Evolutionary conservation across 2,888 invertebrate genomes (phyloP).

Genomic region (Odontocolon sp.): DNA sequence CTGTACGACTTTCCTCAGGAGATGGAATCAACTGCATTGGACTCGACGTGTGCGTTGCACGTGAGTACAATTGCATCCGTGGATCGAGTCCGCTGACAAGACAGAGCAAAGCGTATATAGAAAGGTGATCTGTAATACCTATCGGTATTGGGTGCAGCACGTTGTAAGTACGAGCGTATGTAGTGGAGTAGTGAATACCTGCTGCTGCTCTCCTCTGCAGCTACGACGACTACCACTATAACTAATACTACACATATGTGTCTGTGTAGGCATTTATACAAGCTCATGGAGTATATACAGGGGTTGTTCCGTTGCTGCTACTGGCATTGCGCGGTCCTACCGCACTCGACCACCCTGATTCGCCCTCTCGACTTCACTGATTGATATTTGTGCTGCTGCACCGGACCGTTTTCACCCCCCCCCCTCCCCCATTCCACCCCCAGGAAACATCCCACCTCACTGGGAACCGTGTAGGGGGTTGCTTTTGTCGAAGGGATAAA

Average conservation of each 20-base stretch:
- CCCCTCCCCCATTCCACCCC: constrained; percentile 39
- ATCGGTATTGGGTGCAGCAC: constrained; percentile 10
- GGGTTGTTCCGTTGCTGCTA: constrained; percentile 8
- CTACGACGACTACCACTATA: neutral
- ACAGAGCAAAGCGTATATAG: no score
- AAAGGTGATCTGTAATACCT: constrained; percentile 14
- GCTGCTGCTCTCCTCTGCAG: neutral
- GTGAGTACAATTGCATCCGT: neutral
- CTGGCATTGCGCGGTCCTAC: constrained; percentile 38
- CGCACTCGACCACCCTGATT: constrained; percentile 75
- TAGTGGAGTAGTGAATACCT: constrained; percentile 8
- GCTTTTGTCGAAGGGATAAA: neutral
- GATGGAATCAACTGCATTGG: constrained; percentile 18
- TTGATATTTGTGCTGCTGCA: constrained; percentile 70
- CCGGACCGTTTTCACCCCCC: constrained; percentile 26
- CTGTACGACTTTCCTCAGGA: no score
- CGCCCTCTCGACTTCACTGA: constrained; percentile 72
- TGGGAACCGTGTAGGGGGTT: neutral
- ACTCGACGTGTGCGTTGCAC: constrained; percentile 43
- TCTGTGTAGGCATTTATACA: constrained; percentile 27
- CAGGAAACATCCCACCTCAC: neutral
- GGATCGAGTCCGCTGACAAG: constrained; percentile 31
- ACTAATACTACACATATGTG: neutral
- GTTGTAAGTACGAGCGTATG: neutral
- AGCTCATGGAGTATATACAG: neutral